Percentiles rank a stretch among this genome's conserved stretches.
Evolutionary conservation across 2,888 invertebrate genomes (phyloP).

Genomic region (Omphaloscelis lunosa): DNA sequence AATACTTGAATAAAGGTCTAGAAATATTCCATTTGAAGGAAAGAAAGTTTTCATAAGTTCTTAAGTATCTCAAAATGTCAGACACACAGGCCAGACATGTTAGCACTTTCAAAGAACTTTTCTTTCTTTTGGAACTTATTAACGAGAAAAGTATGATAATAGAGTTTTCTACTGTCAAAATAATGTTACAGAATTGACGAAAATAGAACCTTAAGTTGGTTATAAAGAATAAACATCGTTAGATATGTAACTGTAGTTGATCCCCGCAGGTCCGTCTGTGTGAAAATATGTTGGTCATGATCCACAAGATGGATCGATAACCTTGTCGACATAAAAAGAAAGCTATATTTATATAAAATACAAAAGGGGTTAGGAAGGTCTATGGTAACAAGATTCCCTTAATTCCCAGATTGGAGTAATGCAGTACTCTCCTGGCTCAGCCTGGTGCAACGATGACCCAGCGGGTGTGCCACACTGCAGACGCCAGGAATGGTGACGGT

Average conservation of each 20-base stretch:
- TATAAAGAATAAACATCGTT: background rate
- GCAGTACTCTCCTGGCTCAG: too few relatives aligned
- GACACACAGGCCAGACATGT: constrained; percentile 29
- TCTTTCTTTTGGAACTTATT: constrained; percentile 33
- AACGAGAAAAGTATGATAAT: constrained; percentile 35
- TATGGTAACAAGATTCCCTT: too few relatives aligned
- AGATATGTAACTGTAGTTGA: background rate
- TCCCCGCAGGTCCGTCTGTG: rapidly evolving
- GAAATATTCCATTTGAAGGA: constrained; percentile 14
- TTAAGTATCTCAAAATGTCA: constrained; percentile 24
- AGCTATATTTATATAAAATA: too few relatives aligned
- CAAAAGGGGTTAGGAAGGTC: too few relatives aligned
- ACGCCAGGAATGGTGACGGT: too few relatives aligned
- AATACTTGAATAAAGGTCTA: background rate
- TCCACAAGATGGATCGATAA: too few relatives aligned
- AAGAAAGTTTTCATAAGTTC: constrained; percentile 14
- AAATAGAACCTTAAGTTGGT: background rate
- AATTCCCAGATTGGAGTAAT: too few relatives aligned
- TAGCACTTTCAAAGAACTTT: constrained; percentile 20
- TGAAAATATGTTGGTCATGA: too few relatives aligned
- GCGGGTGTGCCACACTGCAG: too few relatives aligned
- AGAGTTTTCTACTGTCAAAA: constrained; percentile 7
- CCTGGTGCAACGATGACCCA: too few relatives aligned
- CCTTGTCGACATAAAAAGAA: too few relatives aligned
- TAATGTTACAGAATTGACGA: background rate